These are phyloP conservation scores for Physella acuta DNA, from an alignment of 1,140 invertebrate genomes.

Conservation along the genomic window DNA sequence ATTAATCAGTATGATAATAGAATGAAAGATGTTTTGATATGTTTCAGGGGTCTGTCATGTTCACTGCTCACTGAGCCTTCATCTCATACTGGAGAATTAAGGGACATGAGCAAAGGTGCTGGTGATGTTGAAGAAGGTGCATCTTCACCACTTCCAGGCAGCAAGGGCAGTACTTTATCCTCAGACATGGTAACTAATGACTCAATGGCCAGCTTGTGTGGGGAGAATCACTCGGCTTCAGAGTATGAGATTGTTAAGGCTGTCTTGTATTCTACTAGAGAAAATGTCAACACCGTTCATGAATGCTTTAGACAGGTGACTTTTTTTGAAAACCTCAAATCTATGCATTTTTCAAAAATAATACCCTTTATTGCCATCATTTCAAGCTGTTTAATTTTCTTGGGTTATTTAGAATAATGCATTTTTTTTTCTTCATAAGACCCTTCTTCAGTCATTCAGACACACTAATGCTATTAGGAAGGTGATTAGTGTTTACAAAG, in stretches of 20 bases:
- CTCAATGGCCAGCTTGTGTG: conserved; percentile 50
- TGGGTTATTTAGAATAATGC: no score
- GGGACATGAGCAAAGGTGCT: conserved; percentile 26
- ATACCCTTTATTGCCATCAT: no score
- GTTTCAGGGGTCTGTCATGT: conserved; percentile 41
- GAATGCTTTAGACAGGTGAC: conserved; percentile 83
- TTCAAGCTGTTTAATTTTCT: no score
- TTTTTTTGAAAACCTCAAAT: no score
- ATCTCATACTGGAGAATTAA: conserved; percentile 22
- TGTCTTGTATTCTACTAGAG: conserved; percentile 83
- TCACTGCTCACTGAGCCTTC: conserved; percentile 35
- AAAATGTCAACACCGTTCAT: conserved; percentile 93
- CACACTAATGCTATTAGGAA: conserved; percentile 84
- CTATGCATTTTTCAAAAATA: not conserved
- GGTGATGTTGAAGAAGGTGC: conserved; percentile 29
- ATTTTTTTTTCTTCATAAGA: no score
- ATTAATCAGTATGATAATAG: not conserved
- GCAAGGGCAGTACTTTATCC: conserved; percentile 50
- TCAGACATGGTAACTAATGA: conserved; percentile 33
- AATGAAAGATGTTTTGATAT: no score
- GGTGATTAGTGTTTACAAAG: conserved; percentile 91
- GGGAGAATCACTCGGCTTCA: conserved; percentile 50
- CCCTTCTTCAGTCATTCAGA: conserved; percentile 82
- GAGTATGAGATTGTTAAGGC: conserved; percentile 74
- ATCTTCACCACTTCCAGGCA: conserved; percentile 35